Evolutionary conservation across 2,888 invertebrate species (phyloP).

Genomic region (Leptogaster cylindrica): DNA sequence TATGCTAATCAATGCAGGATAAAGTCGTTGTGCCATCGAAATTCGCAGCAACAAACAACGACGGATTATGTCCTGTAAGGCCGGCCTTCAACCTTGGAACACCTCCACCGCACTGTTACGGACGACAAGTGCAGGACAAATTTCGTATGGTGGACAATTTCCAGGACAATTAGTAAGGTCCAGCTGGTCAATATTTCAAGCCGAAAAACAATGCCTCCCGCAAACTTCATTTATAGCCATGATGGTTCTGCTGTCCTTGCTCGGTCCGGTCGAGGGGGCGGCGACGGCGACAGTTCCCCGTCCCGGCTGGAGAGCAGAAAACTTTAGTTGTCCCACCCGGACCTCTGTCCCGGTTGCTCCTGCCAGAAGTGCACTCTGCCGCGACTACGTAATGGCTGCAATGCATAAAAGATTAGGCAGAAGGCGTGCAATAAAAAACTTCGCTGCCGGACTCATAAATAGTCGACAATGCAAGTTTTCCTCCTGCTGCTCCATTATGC

Average conservation of each 20-base stretch:
- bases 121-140: constrained; percentile 19
- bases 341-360: no score
- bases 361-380: constrained; percentile 26
- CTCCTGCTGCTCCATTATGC: constrained; percentile 28
- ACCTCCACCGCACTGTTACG: not conserved
- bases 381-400: constrained; percentile 37
- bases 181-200: constrained; percentile 38
- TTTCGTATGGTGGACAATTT: constrained; percentile 32
- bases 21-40: not conserved
- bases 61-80: no score
- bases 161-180: constrained; percentile 40
- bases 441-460: constrained; percentile 35
- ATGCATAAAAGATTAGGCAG: constrained; percentile 40
- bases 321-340: no score
- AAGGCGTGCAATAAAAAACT: constrained; percentile 40
- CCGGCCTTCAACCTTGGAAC: not conserved
- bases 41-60: not conserved
- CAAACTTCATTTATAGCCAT: constrained; percentile 35
- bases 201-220: constrained; percentile 33
- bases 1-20: not conserved
- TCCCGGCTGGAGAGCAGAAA: no score
- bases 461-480: constrained; percentile 35
- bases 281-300: not conserved
- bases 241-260: constrained; percentile 18
- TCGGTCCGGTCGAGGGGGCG: not conserved